Evolutionary conservation across 2,113 vertebrate species (phyloP).

Genomic region (Oryzias javanicus): DNA sequence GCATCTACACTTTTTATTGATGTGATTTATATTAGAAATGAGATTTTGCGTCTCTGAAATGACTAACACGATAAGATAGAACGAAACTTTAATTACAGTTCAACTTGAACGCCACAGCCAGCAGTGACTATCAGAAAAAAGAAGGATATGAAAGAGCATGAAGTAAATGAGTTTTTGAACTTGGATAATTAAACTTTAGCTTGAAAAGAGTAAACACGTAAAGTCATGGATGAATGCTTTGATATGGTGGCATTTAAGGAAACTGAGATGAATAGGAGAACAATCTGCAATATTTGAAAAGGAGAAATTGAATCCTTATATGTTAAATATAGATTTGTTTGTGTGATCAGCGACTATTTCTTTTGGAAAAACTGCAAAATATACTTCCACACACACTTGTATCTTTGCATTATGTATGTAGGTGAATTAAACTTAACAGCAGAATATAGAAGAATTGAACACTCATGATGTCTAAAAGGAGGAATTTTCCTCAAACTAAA

Average conservation of each 20-base stretch:
- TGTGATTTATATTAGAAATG: slow-evolving; percentile 33
- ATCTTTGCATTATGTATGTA: too few relatives aligned
- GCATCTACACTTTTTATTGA: slow-evolving; percentile 6
- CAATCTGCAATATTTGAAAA: neutral
- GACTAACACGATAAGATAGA: slow-evolving; percentile 22
- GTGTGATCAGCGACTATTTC: too few relatives aligned
- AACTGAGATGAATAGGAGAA: neutral
- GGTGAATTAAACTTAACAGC: too few relatives aligned
- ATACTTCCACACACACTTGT: neutral
- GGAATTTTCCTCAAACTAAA: neutral
- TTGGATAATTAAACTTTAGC: slow-evolving; percentile 5
- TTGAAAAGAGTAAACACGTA: neutral
- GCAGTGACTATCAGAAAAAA: slow-evolving; percentile 4
- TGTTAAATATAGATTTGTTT: too few relatives aligned
- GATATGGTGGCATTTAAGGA: neutral
- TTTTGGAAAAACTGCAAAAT: neutral
- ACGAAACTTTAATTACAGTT: slow-evolving; percentile 34
- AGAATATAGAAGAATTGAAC: too few relatives aligned
- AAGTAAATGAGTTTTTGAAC: slow-evolving; percentile 11
- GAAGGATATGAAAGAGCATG: slow-evolving; percentile 4
- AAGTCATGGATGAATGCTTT: slow-evolving; percentile 6
- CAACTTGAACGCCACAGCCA: slow-evolving; percentile 5
- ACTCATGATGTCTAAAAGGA: too few relatives aligned
- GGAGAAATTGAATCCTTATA: too few relatives aligned
- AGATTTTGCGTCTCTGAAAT: slow-evolving; percentile 21